These are phyloP conservation scores for Isurus oxyrinchus DNA, from an alignment of 2,113 vertebrate species.

Conservation along the genomic window DNA sequence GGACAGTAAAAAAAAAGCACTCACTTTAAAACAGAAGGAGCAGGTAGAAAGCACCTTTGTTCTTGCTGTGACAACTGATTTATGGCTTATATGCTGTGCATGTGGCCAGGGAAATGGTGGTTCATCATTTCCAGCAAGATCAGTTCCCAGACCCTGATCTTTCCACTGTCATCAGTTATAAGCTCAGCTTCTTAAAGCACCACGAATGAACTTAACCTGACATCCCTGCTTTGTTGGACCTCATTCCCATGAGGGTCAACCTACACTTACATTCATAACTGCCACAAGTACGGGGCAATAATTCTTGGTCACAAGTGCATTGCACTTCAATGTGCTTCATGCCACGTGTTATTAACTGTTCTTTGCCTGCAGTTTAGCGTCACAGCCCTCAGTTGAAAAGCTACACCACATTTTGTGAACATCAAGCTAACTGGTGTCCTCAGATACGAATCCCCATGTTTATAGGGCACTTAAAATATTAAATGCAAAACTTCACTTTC, in stretches of 20 bases:
- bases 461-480: neutral
- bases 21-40: neutral
- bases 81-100: neutral
- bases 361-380: neutral
- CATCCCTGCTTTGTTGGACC: neutral
- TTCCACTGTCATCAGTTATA: neutral
- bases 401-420: neutral
- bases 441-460: neutral
- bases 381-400: neutral
- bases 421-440: neutral
- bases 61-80: neutral
- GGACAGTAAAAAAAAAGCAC: neutral
- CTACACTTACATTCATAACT: neutral
- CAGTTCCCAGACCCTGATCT: neutral
- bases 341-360: neutral
- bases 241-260: neutral
- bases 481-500: neutral
- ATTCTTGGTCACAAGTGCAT: neutral
- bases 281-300: neutral
- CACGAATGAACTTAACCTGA: neutral
- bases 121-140: conserved; percentile 15
- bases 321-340: neutral
- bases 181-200: neutral
- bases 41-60: neutral
- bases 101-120: neutral